phyloP scores from a whole-genome alignment of 2,797 vertebrate species.

The Corythornis leucogaster region DNA sequence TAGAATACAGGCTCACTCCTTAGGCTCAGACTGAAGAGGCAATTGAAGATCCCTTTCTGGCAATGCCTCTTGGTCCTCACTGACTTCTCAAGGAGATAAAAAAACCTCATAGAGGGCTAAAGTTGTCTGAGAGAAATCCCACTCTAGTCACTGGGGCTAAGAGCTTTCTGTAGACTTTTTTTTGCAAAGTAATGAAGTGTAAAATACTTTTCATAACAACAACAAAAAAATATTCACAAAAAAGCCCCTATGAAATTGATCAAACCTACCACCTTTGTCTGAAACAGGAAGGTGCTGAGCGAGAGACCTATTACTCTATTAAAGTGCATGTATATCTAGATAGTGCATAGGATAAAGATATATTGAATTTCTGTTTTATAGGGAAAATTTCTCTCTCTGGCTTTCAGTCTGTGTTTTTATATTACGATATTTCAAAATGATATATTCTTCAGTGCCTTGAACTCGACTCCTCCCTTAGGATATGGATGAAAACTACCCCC shows the following conservation, averaged over 20 bases:
- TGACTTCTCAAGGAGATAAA: not conserved
- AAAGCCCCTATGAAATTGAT: not conserved
- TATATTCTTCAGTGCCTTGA: not conserved
- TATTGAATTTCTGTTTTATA: not conserved
- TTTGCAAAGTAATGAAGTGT: not conserved
- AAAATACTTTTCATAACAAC: not conserved
- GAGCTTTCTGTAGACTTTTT: not conserved
- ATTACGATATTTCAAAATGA: not conserved
- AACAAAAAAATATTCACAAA: not conserved
- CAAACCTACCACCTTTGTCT: not conserved
- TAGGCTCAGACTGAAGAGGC: not conserved
- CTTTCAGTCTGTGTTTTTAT: not conserved
- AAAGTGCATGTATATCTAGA: not conserved
- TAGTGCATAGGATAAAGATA: not conserved
- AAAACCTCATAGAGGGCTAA: not conserved
- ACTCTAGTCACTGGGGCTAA: not conserved
- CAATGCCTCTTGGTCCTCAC: not conserved
- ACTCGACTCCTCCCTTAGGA: not conserved
- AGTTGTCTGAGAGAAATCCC: not conserved
- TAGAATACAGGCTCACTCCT: not conserved
- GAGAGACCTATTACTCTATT: not conserved
- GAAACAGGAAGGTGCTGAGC: not conserved
- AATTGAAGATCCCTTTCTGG: not conserved
- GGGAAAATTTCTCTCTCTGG: not conserved
- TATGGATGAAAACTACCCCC: conserved; percentile 21